These are phyloP conservation scores for Antheraea mylitta DNA, from an alignment of 1,140 invertebrate genomes.

Conservation along the genomic window DNA sequence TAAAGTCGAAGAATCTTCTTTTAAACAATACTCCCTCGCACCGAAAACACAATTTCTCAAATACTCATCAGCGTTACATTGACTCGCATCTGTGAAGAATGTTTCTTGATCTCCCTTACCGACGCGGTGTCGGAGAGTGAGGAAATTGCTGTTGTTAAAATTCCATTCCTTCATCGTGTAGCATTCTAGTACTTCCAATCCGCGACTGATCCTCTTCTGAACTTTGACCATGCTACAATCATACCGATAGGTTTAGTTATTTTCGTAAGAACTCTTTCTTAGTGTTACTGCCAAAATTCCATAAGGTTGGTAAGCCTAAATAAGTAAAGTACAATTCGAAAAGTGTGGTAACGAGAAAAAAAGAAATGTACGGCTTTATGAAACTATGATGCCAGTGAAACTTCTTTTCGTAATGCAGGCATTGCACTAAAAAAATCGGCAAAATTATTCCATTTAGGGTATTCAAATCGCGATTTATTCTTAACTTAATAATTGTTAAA, in stretches of 20 bases:
- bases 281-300: no score
- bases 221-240: constrained; percentile 81
- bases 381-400: no score
- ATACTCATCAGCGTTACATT: constrained; percentile 82
- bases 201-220: constrained; percentile 82
- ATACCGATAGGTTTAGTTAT: background rate
- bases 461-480: no score
- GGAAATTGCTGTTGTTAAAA: constrained; percentile 85
- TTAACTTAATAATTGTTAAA: no score
- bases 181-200: constrained; percentile 86
- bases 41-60: constrained; percentile 86
- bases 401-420: no score
- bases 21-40: constrained; percentile 85
- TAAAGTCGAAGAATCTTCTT: constrained; percentile 86
- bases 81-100: constrained; percentile 79
- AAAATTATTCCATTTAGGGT: no score
- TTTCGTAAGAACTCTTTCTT: background rate
- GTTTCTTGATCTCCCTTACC: constrained; percentile 79
- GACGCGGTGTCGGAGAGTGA: constrained; percentile 81
- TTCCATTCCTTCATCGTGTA: constrained; percentile 93
- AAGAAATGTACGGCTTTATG: no score
- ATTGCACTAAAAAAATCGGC: no score
- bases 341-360: no score
- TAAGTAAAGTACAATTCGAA: no score
- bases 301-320: no score